phyloP scores from a whole-genome alignment of 1,140 invertebrate genomes.

The Odontomachus brunneus region DNA sequence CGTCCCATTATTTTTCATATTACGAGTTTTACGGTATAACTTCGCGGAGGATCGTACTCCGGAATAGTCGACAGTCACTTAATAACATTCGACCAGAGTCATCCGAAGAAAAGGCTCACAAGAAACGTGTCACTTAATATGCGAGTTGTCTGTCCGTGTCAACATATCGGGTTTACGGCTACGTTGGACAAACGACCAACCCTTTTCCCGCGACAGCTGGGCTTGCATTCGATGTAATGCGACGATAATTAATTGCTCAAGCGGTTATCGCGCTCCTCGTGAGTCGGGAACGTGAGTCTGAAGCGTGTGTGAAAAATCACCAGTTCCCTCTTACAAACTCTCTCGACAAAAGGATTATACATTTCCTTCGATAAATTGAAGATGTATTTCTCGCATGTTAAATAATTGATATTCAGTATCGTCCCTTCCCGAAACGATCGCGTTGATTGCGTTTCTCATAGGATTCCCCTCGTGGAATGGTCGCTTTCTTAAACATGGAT shows the following conservation, averaged over 20 bases:
- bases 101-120: constrained; percentile 18
- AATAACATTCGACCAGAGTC: constrained; percentile 21
- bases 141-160: constrained; percentile 6
- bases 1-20: background rate
- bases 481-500: background rate
- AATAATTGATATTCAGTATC: no score
- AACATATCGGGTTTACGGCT: constrained; percentile 15
- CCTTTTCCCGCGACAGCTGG: constrained; percentile 4
- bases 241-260: constrained; percentile 20
- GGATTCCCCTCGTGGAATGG: background rate
- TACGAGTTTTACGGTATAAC: background rate
- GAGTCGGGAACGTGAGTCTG: no score
- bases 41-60: background rate
- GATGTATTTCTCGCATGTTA: no score
- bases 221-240: background rate
- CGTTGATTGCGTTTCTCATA: background rate
- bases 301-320: no score
- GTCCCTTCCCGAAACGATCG: background rate
- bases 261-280: background rate
- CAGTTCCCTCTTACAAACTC: no score
- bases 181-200: background rate
- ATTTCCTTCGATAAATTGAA: no score
- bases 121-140: constrained; percentile 13
- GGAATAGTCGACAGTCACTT: constrained; percentile 8
- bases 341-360: no score